Evolutionary conservation across 2,113 vertebrate species (phyloP).

Genomic region (Pseudorhombus dupliciocellatus): DNA sequence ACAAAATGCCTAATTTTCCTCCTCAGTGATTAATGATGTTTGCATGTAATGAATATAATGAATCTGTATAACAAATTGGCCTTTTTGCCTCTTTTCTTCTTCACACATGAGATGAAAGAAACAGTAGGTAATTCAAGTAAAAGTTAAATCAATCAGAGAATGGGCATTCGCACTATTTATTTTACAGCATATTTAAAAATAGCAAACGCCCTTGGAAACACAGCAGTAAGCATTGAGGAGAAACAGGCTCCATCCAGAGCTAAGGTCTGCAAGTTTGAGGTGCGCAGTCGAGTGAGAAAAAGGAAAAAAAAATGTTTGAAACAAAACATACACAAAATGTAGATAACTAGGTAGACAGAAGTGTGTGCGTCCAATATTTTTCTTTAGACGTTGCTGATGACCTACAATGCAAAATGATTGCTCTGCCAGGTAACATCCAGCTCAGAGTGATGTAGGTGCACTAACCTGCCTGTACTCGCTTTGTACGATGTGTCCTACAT

Average conservation of each 20-base stretch:
- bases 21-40: conserved; percentile 46
- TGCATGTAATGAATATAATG: conserved; percentile 37
- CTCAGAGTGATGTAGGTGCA: not conserved
- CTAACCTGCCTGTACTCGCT: not conserved
- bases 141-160: not conserved
- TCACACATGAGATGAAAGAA: not conserved
- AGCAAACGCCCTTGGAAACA: not conserved
- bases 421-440: not conserved
- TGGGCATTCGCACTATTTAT: not conserved
- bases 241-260: not conserved
- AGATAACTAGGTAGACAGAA: not conserved
- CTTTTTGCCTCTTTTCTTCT: conserved; percentile 4
- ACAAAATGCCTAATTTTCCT: conserved; percentile 38
- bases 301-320: not conserved
- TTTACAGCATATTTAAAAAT: not conserved
- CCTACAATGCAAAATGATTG: not conserved
- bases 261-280: not conserved
- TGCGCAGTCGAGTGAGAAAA: not conserved
- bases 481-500: no score
- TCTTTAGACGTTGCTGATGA: not conserved
- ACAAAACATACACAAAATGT: not conserved
- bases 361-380: not conserved
- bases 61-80: conserved; percentile 25
- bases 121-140: not conserved
- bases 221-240: not conserved